phyloP scores from a whole-genome alignment of 2,113 vertebrate species.

The Lucifuga dentata region DNA sequence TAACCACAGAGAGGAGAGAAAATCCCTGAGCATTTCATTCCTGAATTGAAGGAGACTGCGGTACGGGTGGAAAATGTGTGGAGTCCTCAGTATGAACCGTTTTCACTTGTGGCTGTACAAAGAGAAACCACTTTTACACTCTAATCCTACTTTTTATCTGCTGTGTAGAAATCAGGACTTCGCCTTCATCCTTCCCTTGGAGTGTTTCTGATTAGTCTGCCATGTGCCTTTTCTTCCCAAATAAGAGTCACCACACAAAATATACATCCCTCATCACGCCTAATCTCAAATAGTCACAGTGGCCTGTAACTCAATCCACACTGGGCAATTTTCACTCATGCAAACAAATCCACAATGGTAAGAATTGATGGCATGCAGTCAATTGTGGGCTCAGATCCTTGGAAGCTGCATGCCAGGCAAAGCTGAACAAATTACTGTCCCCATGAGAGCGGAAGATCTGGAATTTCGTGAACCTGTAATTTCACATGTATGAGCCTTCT shows the following conservation, averaged over 20 bases:
- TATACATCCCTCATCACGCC: slow-evolving; percentile 54
- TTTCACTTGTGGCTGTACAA: slow-evolving; percentile 67
- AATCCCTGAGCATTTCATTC: slow-evolving; percentile 54
- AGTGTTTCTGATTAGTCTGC: slow-evolving; percentile 64
- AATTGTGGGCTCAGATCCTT: slow-evolving; percentile 51
- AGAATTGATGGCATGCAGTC: slow-evolving; percentile 59
- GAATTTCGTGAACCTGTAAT: slow-evolving; percentile 27
- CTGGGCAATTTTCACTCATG: slow-evolving; percentile 48
- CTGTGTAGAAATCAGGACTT: slow-evolving; percentile 39
- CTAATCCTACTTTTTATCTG: slow-evolving; percentile 65
- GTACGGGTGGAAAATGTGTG: slow-evolving; percentile 67
- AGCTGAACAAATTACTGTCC: slow-evolving; percentile 52
- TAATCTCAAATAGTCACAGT: slow-evolving; percentile 58
- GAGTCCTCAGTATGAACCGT: slow-evolving; percentile 58
- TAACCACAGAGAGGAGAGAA: slow-evolving; percentile 64
- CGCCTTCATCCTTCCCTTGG: slow-evolving; percentile 31
- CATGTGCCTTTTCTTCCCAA: slow-evolving; percentile 56
- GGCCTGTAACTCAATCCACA: slow-evolving; percentile 58
- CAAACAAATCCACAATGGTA: slow-evolving; percentile 62
- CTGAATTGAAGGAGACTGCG: slow-evolving; percentile 57
- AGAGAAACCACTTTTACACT: slow-evolving; percentile 60
- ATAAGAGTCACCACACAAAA: slow-evolving; percentile 38
- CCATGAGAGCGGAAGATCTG: slow-evolving; percentile 30
- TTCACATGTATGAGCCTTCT: slow-evolving; percentile 21
- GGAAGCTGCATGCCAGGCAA: slow-evolving; percentile 41